Evolutionary conservation across 2,888 invertebrate species (phyloP).

Genomic region (Pheosia gnoma): DNA sequence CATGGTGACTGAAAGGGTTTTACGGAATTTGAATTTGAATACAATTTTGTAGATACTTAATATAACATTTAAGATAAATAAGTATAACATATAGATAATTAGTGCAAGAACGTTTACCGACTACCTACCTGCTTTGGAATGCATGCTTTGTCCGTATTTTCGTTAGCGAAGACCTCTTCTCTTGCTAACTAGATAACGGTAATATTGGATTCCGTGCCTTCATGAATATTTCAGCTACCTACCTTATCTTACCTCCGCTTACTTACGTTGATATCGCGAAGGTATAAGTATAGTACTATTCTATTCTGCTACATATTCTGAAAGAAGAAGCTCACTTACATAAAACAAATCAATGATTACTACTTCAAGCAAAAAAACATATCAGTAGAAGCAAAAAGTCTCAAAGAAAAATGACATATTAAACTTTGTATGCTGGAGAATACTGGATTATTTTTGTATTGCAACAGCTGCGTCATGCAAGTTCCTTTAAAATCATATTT

Average conservation of each 20-base stretch:
- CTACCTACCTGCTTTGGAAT: background rate
- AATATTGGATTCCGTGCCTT: constrained; percentile 48
- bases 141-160: constrained; percentile 5
- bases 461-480: background rate
- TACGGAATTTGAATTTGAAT: background rate
- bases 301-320: constrained; percentile 6
- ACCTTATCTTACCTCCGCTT: constrained; percentile 49
- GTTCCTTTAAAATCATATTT: background rate
- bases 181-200: constrained; percentile 47
- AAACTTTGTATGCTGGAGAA: background rate
- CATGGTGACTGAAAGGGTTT: constrained; percentile 8
- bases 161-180: constrained; percentile 17
- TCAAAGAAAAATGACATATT: too few relatives aligned
- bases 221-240: constrained; percentile 54
- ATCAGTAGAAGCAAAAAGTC: too few relatives aligned
- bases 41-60: too few relatives aligned
- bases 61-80: background rate
- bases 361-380: too few relatives aligned
- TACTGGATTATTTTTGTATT: background rate
- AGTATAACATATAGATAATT: too few relatives aligned
- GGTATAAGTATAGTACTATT: constrained; percentile 41
- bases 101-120: too few relatives aligned
- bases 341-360: too few relatives aligned
- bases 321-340: background rate
- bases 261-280: constrained; percentile 46